Conservation (phyloP, 92 coral and sea anemone genomes). For the Micromussa lordhowensis region DNA sequence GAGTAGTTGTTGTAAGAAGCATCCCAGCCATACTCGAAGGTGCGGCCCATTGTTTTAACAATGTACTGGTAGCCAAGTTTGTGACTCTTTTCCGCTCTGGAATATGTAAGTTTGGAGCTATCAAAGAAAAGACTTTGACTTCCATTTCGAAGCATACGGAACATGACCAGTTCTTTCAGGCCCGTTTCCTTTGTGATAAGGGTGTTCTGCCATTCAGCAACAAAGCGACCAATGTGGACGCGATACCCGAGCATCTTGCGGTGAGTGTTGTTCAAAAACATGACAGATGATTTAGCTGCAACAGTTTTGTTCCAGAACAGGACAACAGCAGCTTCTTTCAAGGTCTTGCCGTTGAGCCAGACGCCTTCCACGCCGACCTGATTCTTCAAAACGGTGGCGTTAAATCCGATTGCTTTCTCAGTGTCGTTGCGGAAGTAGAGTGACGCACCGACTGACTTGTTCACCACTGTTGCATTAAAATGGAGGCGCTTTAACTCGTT, state of each 20-base stretch:
- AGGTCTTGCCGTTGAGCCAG: slow-evolving; percentile 52
- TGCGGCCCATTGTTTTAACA: slow-evolving; percentile 65
- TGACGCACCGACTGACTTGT: slow-evolving; percentile 58
- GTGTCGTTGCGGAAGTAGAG: slow-evolving; percentile 70
- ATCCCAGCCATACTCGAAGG: slow-evolving; percentile 84
- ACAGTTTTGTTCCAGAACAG: slow-evolving; percentile 74
- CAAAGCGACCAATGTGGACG: slow-evolving; percentile 66
- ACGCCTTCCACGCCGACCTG: slow-evolving; percentile 70
- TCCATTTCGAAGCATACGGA: slow-evolving; percentile 71
- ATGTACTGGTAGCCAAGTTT: slow-evolving; percentile 45
- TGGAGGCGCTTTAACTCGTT: slow-evolving; percentile 48
- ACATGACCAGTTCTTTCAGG: slow-evolving; percentile 55
- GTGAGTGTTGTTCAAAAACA: slow-evolving; percentile 47
- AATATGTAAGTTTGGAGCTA: slow-evolving; percentile 58
- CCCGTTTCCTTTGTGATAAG: slow-evolving; percentile 41
- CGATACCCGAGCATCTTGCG: slow-evolving; percentile 65
- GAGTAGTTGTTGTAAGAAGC: slow-evolving; percentile 73
- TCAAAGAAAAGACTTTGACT: slow-evolving; percentile 64
- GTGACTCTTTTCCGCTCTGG: slow-evolving; percentile 36
- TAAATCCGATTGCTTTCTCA: slow-evolving; percentile 71
- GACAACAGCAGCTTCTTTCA: slow-evolving; percentile 69
- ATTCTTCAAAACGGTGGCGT: slow-evolving; percentile 63
- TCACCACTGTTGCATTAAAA: slow-evolving; percentile 74
- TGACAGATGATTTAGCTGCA: slow-evolving; percentile 57
- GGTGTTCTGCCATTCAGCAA: slow-evolving; percentile 63